A percentile compares a stretch with the other conserved stretches of the same genome.
Evolutionary conservation across 2,113 vertebrate genomes (phyloP).

Genomic region (Serilophus lunatus): DNA sequence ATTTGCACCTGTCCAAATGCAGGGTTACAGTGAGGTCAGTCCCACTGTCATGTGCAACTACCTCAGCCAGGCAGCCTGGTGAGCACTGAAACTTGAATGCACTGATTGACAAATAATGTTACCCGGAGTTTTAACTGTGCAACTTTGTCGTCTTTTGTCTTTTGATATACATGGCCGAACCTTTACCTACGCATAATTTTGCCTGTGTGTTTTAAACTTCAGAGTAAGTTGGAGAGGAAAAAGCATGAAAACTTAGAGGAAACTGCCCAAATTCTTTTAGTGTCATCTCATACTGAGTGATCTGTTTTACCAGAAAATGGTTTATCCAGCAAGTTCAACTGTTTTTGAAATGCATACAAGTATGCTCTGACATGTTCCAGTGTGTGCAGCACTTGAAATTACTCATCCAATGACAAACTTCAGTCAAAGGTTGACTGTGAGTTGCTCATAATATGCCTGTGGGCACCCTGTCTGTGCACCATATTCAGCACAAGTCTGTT

Average conservation of each 20-base stretch:
- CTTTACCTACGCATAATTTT: neutral
- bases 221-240: neutral
- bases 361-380: neutral
- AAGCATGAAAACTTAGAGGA: neutral
- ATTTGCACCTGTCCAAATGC: neutral
- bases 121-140: neutral
- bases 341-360: neutral
- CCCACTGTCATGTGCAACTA: neutral
- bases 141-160: neutral
- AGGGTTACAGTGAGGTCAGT: neutral
- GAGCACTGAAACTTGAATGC: neutral
- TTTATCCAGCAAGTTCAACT: neutral
- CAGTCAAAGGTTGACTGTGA: neutral
- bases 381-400: neutral
- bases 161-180: neutral
- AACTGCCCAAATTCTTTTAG: neutral
- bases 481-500: neutral
- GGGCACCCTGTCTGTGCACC: neutral
- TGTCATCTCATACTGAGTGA: neutral
- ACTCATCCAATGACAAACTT: neutral
- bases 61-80: neutral
- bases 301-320: neutral
- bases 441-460: neutral
- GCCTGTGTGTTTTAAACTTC: neutral
- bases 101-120: neutral